A percentile compares a stretch with the other conserved stretches of the same genome.
Conservation (phyloP, 2,888 invertebrate species). For the Aphodius sticticus region DNA sequence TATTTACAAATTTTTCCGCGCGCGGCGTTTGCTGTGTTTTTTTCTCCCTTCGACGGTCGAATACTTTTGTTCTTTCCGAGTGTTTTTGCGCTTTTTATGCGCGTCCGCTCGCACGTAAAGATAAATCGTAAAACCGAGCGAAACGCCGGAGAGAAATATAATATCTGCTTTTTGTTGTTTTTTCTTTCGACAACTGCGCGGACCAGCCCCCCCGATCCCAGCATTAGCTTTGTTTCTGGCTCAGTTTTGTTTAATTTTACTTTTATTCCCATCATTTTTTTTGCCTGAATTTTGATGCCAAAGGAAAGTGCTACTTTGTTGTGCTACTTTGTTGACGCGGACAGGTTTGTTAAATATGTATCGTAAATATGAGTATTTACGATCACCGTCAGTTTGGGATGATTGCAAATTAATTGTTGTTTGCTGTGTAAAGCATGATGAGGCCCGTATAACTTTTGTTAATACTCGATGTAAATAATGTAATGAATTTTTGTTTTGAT, state of each 20-base stretch:
- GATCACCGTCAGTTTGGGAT: too few species aligned
- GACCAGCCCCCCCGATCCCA: background rate
- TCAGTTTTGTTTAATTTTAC: background rate
- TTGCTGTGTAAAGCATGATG: too few species aligned
- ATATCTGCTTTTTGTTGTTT: conserved; percentile 4
- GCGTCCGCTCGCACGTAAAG: conserved; percentile 4
- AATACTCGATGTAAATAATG: too few species aligned
- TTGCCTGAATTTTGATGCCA: background rate
- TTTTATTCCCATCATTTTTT: background rate
- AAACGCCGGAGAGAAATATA: background rate
- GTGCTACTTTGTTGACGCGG: too few species aligned
- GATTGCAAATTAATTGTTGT: too few species aligned
- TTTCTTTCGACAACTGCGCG: background rate
- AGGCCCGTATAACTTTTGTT: too few species aligned
- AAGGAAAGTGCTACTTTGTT: too few species aligned
- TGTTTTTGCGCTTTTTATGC: background rate
- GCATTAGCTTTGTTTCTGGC: background rate
- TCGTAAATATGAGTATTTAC: too few species aligned
- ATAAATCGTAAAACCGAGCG: conserved; percentile 4
- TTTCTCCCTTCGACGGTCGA: background rate
- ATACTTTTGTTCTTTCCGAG: background rate
- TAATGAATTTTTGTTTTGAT: too few species aligned
- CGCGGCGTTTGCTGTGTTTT: background rate
- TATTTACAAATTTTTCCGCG: background rate
- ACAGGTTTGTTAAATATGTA: too few species aligned